Conservation (phyloP, 2,113 vertebrate species). For the Spea multiplicata region DNA sequence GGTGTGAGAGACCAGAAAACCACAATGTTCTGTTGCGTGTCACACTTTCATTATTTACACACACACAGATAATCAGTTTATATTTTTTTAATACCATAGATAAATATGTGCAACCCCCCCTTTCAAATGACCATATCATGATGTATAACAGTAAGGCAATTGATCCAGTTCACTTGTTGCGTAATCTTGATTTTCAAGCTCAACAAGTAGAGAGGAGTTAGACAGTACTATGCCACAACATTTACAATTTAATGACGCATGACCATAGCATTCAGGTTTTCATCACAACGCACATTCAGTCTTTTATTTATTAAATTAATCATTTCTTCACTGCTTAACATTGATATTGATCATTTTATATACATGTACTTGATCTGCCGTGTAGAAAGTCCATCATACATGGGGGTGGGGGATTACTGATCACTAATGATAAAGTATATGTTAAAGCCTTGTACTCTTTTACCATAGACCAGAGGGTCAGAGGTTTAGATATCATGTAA, state of each 20-base stretch:
- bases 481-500: no score
- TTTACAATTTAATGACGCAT: slow-evolving; percentile 49
- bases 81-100: neutral
- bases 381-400: slow-evolving; percentile 48
- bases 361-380: slow-evolving; percentile 51
- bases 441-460: slow-evolving; percentile 52
- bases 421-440: slow-evolving; percentile 50
- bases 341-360: slow-evolving; percentile 57
- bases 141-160: slow-evolving; percentile 8
- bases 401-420: slow-evolving; percentile 40
- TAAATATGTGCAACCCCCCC: neutral
- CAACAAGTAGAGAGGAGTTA: slow-evolving; percentile 35
- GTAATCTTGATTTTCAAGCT: slow-evolving; percentile 54
- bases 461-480: slow-evolving; percentile 26
- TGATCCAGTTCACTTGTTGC: slow-evolving; percentile 20
- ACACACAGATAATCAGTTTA: no score
- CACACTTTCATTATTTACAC: no score
- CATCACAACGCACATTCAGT: slow-evolving; percentile 24
- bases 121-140: neutral
- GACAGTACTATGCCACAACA: slow-evolving; percentile 22
- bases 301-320: slow-evolving; percentile 50
- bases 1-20: no score
- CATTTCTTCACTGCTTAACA: slow-evolving; percentile 53
- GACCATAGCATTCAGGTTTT: slow-evolving; percentile 25
- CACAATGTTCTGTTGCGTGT: no score